Conservation (phyloP, 2,797 vertebrate genomes). For the Microcaecilia unicolor region DNA sequence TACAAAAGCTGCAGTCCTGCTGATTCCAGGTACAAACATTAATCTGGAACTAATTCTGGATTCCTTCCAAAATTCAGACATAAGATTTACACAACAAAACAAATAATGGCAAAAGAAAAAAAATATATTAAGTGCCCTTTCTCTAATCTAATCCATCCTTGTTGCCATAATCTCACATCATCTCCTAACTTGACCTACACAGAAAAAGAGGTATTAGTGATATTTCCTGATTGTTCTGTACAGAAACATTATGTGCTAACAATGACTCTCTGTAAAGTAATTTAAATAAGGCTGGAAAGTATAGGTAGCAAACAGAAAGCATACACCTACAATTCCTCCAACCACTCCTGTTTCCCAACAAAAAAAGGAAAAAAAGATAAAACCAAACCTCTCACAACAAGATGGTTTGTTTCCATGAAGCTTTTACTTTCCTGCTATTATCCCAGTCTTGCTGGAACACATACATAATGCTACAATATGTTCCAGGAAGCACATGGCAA, state of each 20-base stretch:
- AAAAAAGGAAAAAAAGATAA: too few species aligned
- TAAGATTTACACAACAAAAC: constrained; percentile 22
- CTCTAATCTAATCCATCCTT: constrained; percentile 27
- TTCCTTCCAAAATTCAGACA: constrained; percentile 18
- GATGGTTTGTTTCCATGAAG: constrained; percentile 24
- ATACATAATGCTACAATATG: constrained; percentile 61
- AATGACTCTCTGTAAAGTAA: neutral
- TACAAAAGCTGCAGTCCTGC: neutral
- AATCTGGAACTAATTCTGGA: constrained; percentile 18
- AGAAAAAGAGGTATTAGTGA: constrained; percentile 13
- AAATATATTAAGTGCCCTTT: constrained; percentile 30
- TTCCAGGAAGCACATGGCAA: constrained; percentile 81
- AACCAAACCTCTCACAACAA: too few species aligned
- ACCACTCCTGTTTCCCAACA: too few species aligned
- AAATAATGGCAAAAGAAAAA: constrained; percentile 28
- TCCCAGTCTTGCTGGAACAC: constrained; percentile 50
- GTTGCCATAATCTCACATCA: constrained; percentile 20
- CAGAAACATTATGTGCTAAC: constrained; percentile 2
- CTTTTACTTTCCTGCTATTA: constrained; percentile 42
- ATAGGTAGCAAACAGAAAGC: too few species aligned
- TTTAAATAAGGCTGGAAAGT: constrained; percentile 3
- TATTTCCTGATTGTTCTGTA: too few species aligned
- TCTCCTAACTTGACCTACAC: constrained; percentile 2
- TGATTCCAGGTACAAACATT: constrained; percentile 13
- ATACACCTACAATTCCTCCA: too few species aligned